Percentiles rank a stretch among this genome's conserved stretches.
These are phyloP conservation scores for Diachrysia chrysitis DNA, from an alignment of 2,888 invertebrate species.

Conservation along the genomic window DNA sequence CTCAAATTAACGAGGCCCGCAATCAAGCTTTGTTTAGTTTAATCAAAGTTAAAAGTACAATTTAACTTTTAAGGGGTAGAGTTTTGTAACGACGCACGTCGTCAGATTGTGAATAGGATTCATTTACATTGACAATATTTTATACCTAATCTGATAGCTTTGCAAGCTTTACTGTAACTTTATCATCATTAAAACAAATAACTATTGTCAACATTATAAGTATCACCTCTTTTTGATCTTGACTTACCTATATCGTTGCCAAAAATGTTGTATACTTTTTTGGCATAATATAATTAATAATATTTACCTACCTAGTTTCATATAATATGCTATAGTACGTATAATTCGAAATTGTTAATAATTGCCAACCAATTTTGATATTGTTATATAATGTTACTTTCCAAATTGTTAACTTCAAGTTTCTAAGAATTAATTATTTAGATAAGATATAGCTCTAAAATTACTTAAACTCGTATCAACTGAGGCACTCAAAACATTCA, in stretches of 20 bases:
- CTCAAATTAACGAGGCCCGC: constrained; percentile 73
- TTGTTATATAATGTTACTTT: too few species aligned
- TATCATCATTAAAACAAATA: background rate
- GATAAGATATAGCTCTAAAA: too few species aligned
- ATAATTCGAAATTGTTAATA: too few species aligned
- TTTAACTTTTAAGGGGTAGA: constrained; percentile 73
- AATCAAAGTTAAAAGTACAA: constrained; percentile 78
- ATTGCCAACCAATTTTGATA: too few species aligned
- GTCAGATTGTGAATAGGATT: constrained; percentile 15
- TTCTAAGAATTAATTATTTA: too few species aligned
- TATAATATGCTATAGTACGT: too few species aligned
- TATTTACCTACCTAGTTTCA: too few species aligned
- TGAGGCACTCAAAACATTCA: background rate
- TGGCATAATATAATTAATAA: too few species aligned
- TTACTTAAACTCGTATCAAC: too few species aligned
- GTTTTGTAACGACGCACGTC: constrained; percentile 22
- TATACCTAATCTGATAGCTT: constrained; percentile 7
- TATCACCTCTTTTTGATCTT: background rate
- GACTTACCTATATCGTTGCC: background rate
- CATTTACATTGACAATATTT: constrained; percentile 21
- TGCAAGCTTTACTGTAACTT: background rate
- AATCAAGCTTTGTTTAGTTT: constrained; percentile 75
- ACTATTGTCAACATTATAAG: background rate
- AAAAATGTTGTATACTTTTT: too few species aligned
- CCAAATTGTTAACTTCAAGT: too few species aligned